Evolutionary conservation across 2,797 vertebrate species (phyloP).

Genomic region (Tarsius wallacei): DNA sequence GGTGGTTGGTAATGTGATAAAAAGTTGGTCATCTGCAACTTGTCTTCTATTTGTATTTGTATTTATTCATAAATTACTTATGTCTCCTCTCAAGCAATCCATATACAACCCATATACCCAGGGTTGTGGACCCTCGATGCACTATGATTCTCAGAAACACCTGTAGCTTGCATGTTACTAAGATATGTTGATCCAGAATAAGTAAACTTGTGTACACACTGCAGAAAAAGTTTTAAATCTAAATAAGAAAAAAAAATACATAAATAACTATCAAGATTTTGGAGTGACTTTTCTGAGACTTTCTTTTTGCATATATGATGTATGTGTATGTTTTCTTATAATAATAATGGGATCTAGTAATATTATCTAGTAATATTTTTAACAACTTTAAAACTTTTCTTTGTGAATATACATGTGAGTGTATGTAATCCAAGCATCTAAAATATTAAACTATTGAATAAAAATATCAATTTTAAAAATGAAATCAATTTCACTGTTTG

Average conservation of each 20-base stretch:
- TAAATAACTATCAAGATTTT: background rate
- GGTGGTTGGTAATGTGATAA: background rate
- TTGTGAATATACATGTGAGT: background rate
- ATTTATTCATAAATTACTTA: background rate
- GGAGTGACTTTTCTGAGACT: background rate
- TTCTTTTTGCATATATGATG: background rate
- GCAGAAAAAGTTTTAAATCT: background rate
- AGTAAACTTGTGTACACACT: background rate
- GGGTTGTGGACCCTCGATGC: rapidly evolving
- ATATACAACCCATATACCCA: background rate
- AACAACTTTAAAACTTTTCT: background rate
- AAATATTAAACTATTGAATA: background rate
- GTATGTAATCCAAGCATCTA: background rate
- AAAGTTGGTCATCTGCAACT: background rate
- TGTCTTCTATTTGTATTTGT: background rate
- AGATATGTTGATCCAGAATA: background rate
- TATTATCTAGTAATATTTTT: too few relatives aligned
- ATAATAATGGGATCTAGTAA: background rate
- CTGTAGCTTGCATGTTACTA: background rate
- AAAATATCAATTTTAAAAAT: background rate
- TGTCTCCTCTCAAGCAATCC: background rate
- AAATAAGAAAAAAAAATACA: background rate
- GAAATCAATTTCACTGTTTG: background rate
- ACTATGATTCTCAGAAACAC: background rate
- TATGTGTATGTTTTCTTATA: background rate